Evolutionary conservation across 2,888 invertebrate species (phyloP).

Genomic region (Pollenia labialis): DNA sequence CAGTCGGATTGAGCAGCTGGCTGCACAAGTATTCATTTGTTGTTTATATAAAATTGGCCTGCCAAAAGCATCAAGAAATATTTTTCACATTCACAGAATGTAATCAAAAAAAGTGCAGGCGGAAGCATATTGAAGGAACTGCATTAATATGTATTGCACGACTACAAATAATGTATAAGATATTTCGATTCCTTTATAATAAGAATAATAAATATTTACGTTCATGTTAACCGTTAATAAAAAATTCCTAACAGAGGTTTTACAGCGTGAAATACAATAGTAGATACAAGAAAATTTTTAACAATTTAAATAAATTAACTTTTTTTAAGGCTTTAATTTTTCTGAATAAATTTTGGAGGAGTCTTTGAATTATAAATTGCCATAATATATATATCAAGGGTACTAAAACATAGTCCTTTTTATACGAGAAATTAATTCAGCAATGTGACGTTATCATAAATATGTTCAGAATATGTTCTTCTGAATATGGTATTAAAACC

Average conservation of each 20-base stretch:
- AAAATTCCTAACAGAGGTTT: not conserved
- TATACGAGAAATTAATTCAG: too few species aligned
- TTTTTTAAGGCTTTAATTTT: too few species aligned
- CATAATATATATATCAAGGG: too few species aligned
- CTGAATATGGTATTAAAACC: too few species aligned
- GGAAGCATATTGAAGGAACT: too few species aligned
- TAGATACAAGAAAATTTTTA: not conserved
- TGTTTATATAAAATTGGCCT: conserved; percentile 35
- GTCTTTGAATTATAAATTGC: too few species aligned
- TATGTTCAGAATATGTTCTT: too few species aligned
- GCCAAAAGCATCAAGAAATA: conserved; percentile 29
- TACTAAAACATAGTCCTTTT: too few species aligned
- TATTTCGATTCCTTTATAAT: conserved; percentile 22
- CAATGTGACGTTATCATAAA: too few species aligned
- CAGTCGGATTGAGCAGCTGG: not conserved
- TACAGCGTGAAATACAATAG: not conserved
- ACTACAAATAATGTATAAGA: not conserved
- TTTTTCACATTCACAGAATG: not conserved
- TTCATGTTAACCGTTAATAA: conserved; percentile 14
- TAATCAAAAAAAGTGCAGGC: not conserved
- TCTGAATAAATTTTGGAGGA: too few species aligned
- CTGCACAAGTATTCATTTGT: conserved; percentile 39
- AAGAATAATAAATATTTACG: conserved; percentile 38
- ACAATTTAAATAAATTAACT: too few species aligned
- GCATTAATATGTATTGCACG: conserved; percentile 22